Evolutionary conservation across 2,797 vertebrate genomes (phyloP), one percentile per base, ranked within the genome.

Genomic region (Pangasius macronema): DNA sequence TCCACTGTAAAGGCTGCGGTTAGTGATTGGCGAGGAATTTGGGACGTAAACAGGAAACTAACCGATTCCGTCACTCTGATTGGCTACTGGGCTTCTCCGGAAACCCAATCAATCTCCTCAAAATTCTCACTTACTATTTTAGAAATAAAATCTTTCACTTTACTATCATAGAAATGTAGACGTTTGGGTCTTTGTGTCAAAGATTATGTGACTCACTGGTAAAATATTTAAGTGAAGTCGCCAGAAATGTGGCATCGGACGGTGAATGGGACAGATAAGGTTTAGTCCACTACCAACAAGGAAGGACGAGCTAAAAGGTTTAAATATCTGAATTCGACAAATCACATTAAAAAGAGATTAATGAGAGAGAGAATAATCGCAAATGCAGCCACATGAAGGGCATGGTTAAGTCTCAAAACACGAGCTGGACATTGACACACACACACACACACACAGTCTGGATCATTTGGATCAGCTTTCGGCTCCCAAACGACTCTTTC

Each of bases 1-100:
- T 20, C 11, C 0, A 3, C 11, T 3, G 1, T 8, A 59, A 81
- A 57, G 33, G 18, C n/a, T 18, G 49, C 4, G 8, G 18, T 3
- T 4, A 5, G 3, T 16, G 59, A 76, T 13, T 77, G 33, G 24
- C 27, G 18, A 22, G 3, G n/a, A 70, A 9, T 77, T 30, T 39
- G 18, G 6, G 11, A 59, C 42, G 42, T n/a, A 67, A 85, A 85
- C 84, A 85, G 87, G 87, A 88, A 88, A 67, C 63, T 8, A 9
- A 82, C 30, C 33, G 22, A 30, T 20, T 76, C 68, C 20, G 5
- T 39, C 57, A 0, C 49, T 65, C 57, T 85, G 75, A 88, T 82
- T 85, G 87, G 83, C 24, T 84, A 39, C 67, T 18, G 16, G 18
- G 24, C 3, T 46, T 75, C 8, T 24, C 16, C 16, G 51, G n/a